Percentiles rank a stretch among this genome's conserved stretches.
Conservation (phyloP, 1,140 invertebrate genomes). For the Papilio helenus region DNA sequence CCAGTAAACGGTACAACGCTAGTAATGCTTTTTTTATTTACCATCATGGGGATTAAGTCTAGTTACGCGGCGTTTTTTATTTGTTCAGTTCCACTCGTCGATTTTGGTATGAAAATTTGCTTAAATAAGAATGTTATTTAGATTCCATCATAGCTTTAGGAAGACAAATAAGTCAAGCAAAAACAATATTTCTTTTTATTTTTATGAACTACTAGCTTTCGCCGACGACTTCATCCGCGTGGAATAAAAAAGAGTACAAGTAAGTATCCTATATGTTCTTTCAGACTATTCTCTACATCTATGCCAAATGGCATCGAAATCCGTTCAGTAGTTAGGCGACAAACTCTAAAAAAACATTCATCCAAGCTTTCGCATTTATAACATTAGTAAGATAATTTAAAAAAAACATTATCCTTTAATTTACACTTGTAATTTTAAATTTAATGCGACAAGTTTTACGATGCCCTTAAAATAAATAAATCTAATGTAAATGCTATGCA, state of each 20-base stretch:
- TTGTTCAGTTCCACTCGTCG: background rate
- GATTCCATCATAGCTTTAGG: background rate
- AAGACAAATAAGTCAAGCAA: background rate
- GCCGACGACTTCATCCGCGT: no score
- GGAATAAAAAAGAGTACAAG: no score
- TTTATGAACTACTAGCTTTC: no score
- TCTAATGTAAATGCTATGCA: background rate
- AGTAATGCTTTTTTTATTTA: constrained; percentile 48
- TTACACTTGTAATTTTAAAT: background rate
- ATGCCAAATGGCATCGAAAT: no score
- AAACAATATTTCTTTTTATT: background rate
- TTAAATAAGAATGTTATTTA: background rate
- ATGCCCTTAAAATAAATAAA: background rate
- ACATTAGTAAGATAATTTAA: no score
- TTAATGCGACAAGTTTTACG: constrained; percentile 10
- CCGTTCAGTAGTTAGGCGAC: no score
- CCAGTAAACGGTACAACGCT: constrained; percentile 51
- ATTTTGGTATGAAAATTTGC: background rate
- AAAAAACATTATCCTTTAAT: background rate
- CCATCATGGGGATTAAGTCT: constrained; percentile 43
- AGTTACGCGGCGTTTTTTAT: constrained; percentile 18
- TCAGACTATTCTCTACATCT: no score
- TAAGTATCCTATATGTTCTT: no score
- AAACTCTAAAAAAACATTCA: no score
- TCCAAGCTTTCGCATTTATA: no score